Percentiles rank a stretch among this genome's conserved stretches.
Conservation (phyloP, 2,888 invertebrate genomes). For the Nomada lathburiana region DNA sequence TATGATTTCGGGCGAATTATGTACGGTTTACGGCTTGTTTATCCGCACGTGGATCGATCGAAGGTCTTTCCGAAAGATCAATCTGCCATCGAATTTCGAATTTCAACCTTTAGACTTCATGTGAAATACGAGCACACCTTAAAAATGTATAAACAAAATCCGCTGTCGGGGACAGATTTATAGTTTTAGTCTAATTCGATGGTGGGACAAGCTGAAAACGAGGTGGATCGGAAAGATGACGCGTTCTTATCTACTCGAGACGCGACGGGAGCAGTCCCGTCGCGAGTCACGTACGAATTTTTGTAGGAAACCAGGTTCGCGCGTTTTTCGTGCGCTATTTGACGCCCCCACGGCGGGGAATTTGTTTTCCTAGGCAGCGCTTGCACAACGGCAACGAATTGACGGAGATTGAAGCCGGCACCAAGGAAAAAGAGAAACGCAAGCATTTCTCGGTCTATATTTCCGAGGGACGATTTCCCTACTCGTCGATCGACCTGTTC, state of each 20-base stretch:
- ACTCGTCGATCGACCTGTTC: no score
- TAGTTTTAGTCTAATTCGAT: neutral
- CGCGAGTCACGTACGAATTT: slow-evolving; percentile 70
- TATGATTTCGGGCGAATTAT: slow-evolving; percentile 35
- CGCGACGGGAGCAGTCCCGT: slow-evolving; percentile 58
- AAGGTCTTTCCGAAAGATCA: slow-evolving; percentile 41
- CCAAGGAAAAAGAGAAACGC: neutral
- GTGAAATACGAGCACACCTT: neutral
- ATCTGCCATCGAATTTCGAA: neutral
- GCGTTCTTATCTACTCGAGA: slow-evolving; percentile 68
- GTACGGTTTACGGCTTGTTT: slow-evolving; percentile 9
- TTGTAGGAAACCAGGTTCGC: slow-evolving; percentile 51
- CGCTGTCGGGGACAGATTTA: neutral
- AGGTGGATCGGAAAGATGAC: slow-evolving; percentile 66
- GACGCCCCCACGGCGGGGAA: slow-evolving; percentile 40
- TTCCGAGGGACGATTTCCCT: neutral
- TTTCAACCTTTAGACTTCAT: neutral
- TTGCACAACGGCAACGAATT: slow-evolving; percentile 44
- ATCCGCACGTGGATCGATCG: slow-evolving; percentile 34
- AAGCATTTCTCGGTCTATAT: slow-evolving; percentile 9
- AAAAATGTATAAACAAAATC: no score
- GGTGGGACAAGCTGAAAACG: slow-evolving; percentile 8
- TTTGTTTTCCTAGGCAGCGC: slow-evolving; percentile 52
- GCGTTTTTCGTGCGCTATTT: slow-evolving; percentile 35
- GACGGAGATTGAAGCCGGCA: slow-evolving; percentile 9